Percentiles rank a stretch among this genome's conserved stretches.
These are phyloP conservation scores for Chloromyia formosa DNA, from an alignment of 2,888 invertebrate species.

Conservation along the genomic window DNA sequence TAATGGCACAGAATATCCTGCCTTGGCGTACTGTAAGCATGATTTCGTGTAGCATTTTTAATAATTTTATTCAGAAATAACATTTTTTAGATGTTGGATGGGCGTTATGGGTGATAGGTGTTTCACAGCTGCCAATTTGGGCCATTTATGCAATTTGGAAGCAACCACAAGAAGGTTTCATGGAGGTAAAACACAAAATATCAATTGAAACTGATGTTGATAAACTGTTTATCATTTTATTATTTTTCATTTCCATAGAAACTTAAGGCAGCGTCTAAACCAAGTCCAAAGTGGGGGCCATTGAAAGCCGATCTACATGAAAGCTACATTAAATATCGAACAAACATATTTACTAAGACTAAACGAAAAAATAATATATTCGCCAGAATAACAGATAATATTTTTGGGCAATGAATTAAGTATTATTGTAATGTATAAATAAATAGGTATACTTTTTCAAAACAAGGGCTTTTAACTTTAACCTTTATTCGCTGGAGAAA, in stretches of 20 bases:
- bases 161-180: conserved; percentile 55
- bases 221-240: too few species aligned
- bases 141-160: conserved; percentile 58
- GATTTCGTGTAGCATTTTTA: background rate
- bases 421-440: background rate
- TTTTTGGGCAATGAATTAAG: conserved; percentile 23
- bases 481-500: too few species aligned
- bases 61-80: too few species aligned
- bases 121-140: conserved; percentile 65
- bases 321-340: conserved; percentile 62
- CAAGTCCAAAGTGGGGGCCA: conserved; percentile 60
- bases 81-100: conserved; percentile 61
- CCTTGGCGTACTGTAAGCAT: conserved; percentile 67
- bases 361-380: conserved; percentile 10
- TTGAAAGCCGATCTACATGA: conserved; percentile 60
- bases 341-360: conserved; percentile 41
- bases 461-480: too few species aligned
- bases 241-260: conserved; percentile 55
- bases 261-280: conserved; percentile 56
- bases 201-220: background rate
- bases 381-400: conserved; percentile 25
- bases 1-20: conserved; percentile 70
- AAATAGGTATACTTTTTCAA: background rate
- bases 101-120: conserved; percentile 65
- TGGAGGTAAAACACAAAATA: conserved; percentile 48